These are phyloP conservation scores for Cacajao melanocephalus DNA, from an alignment of 2,797 vertebrate genomes.

Conservation along the genomic window DNA sequence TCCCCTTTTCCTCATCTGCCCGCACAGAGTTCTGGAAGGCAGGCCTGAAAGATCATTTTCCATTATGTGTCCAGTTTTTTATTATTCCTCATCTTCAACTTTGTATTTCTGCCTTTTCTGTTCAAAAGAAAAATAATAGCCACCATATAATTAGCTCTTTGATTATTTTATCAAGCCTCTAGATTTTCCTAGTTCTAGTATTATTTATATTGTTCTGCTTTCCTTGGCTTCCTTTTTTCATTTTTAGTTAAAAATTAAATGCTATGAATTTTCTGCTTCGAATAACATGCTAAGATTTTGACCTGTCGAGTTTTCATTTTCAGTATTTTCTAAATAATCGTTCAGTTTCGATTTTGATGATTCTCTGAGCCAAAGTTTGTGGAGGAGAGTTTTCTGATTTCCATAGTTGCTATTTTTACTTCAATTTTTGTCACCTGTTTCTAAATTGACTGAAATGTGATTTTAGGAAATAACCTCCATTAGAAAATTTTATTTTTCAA, in stretches of 20 bases:
- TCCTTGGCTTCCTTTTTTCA: not conserved
- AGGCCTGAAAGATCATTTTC: not conserved
- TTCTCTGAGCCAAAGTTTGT: not conserved
- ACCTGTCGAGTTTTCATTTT: not conserved
- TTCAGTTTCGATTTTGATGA: not conserved
- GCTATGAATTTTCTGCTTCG: not conserved
- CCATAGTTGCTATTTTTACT: not conserved
- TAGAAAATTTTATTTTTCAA: conserved; percentile 31
- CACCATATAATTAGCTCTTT: not conserved
- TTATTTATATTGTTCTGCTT: not conserved
- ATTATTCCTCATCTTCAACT: not conserved
- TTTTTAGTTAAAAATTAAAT: not conserved
- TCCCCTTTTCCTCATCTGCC: not conserved
- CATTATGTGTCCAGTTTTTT: not conserved
- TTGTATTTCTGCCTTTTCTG: not conserved
- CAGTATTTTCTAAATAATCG: not conserved
- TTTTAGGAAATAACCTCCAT: not conserved
- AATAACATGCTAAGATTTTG: not conserved
- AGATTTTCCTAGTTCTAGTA: not conserved
- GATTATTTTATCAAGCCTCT: not conserved
- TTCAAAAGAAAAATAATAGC: not conserved
- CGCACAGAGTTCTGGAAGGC: not conserved
- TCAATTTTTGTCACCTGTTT: not conserved
- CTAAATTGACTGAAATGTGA: conserved; percentile 1
- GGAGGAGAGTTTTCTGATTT: not conserved